Conservation (phyloP, 2,113 vertebrate genomes). For the Saguinus imperator region DNA sequence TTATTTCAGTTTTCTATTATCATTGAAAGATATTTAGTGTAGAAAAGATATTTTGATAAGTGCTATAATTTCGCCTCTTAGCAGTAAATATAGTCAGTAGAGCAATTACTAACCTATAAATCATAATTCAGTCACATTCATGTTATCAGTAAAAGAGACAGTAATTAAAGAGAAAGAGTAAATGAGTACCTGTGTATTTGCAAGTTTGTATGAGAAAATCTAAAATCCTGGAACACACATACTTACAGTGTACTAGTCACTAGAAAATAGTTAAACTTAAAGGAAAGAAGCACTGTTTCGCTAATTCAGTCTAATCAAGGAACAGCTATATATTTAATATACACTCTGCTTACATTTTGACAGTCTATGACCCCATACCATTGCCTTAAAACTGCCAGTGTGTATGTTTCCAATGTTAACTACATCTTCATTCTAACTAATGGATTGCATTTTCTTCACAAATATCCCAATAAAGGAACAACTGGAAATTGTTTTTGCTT, state of each 20-base stretch:
- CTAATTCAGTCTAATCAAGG: background rate
- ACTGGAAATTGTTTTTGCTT: background rate
- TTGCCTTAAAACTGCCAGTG: background rate
- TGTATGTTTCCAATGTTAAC: background rate
- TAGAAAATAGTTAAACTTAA: background rate
- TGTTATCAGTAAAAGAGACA: background rate
- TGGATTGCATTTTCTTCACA: constrained; percentile 14
- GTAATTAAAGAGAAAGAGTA: background rate
- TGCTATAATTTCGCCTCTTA: background rate
- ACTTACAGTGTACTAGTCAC: background rate
- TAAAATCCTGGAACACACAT: constrained; percentile 9
- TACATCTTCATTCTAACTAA: background rate
- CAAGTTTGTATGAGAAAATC: background rate
- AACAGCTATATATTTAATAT: background rate
- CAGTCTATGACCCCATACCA: background rate
- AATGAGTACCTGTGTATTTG: background rate
- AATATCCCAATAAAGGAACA: background rate
- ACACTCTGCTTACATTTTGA: background rate
- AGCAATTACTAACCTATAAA: background rate
- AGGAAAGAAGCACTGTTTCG: background rate
- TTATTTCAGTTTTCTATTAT: background rate
- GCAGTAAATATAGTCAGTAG: background rate
- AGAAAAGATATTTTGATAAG: background rate
- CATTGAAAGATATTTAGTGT: background rate
- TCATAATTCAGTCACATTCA: background rate